These are phyloP conservation scores for Anguilla anguilla DNA, from an alignment of 2,797 vertebrate species.

Conservation along the genomic window DNA sequence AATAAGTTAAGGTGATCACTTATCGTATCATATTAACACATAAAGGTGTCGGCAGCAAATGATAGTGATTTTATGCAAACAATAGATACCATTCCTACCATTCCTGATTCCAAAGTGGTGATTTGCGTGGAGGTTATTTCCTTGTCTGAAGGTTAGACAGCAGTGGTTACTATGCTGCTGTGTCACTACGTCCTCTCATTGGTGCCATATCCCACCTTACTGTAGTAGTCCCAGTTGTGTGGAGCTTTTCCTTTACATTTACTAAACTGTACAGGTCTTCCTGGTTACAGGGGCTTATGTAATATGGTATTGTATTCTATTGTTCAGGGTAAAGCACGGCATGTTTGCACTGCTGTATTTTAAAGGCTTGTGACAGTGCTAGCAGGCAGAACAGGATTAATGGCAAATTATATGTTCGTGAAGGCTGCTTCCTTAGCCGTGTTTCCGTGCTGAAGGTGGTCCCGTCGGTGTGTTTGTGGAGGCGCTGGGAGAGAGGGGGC, in stretches of 20 bases:
- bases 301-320: conserved; percentile 39
- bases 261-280: background rate
- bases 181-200: background rate
- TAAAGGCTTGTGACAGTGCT: conserved; percentile 31
- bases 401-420: background rate
- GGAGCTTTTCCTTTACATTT: background rate
- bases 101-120: background rate
- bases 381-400: background rate
- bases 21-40: background rate
- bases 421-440: background rate
- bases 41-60: background rate
- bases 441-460: conserved; percentile 28
- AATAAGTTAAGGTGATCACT: background rate
- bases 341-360: conserved; percentile 42
- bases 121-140: background rate
- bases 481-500: conserved; percentile 28
- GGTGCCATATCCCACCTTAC: background rate
- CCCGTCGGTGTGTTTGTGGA: conserved; percentile 24
- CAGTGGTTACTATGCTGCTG: no score
- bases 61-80: background rate
- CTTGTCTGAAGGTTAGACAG: background rate
- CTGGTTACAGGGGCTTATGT: background rate
- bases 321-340: conserved; percentile 51
- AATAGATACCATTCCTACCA: background rate
- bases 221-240: background rate